These are phyloP conservation scores for Uromys caudimaculatus DNA, from an alignment of 2,797 vertebrate genomes.

Conservation along the genomic window DNA sequence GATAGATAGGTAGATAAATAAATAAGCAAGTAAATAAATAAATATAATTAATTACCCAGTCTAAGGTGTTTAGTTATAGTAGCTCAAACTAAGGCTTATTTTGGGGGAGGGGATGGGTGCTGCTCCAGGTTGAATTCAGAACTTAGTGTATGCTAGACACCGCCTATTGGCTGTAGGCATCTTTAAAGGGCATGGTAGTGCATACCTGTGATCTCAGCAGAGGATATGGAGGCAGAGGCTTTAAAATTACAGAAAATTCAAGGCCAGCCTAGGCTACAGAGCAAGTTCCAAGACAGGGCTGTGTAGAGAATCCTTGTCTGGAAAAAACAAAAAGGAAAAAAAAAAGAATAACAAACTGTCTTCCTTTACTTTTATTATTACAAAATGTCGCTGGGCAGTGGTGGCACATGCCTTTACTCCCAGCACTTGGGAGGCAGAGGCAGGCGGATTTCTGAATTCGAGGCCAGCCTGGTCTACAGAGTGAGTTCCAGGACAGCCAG, in stretches of 20 bases:
- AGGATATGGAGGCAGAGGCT: neutral
- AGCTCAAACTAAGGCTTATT: neutral
- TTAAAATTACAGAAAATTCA: neutral
- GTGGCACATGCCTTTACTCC: no score
- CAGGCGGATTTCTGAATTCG: no score
- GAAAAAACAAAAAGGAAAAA: neutral
- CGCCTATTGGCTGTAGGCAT: neutral
- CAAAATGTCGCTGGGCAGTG: no score
- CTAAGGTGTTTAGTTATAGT: neutral
- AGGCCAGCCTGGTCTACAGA: no score
- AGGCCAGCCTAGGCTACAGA: neutral
- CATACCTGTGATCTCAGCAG: neutral
- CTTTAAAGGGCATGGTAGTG: neutral
- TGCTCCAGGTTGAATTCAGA: neutral
- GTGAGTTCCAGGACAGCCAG: no score
- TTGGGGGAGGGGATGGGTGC: neutral
- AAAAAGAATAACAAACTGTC: neutral
- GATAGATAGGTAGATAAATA: neutral
- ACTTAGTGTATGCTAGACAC: neutral
- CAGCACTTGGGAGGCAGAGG: no score
- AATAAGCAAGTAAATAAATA: neutral
- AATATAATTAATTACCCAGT: neutral
- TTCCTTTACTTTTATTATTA: slow-evolving; percentile 43
- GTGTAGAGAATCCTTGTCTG: neutral
- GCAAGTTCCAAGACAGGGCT: neutral